Conservation (phyloP, 92 coral and sea anemone genomes). For the Paragorgia papillata region DNA sequence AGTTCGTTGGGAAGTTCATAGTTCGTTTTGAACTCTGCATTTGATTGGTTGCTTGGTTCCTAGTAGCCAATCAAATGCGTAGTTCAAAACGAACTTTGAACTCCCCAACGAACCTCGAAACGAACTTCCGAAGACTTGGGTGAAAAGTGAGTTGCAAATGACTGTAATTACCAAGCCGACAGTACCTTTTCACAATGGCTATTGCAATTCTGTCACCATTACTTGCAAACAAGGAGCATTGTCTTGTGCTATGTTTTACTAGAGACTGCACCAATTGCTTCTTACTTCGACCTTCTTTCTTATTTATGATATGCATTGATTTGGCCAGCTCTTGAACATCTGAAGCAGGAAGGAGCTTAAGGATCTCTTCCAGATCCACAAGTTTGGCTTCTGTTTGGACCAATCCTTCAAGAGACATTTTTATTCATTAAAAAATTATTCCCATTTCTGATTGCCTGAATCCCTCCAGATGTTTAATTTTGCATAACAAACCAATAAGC, state of each 20-base stretch:
- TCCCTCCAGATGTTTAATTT: too few relatives aligned
- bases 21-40: too few relatives aligned
- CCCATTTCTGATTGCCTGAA: too few relatives aligned
- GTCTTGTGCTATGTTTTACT: slow-evolving; percentile 66
- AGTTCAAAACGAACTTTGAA: too few relatives aligned
- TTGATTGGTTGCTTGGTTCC: too few relatives aligned
- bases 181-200: slow-evolving; percentile 77
- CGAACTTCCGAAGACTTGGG: too few relatives aligned
- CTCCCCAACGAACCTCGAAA: too few relatives aligned
- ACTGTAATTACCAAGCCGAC: too few relatives aligned
- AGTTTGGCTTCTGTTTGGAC: slow-evolving; percentile 67
- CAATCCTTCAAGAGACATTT: slow-evolving; percentile 55
- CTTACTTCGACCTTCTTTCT: slow-evolving; percentile 70
- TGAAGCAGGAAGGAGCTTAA: slow-evolving; percentile 75
- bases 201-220: slow-evolving; percentile 45
- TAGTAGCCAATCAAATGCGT: too few relatives aligned
- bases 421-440: neutral
- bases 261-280: slow-evolving; percentile 57
- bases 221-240: slow-evolving; percentile 81
- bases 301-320: slow-evolving; percentile 63
- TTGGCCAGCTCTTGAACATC: slow-evolving; percentile 76
- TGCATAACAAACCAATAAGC: too few relatives aligned
- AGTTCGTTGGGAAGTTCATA: too few relatives aligned
- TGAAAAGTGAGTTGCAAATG: too few relatives aligned
- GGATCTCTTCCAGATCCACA: slow-evolving; percentile 60